phyloP scores from a whole-genome alignment of 2,797 vertebrate genomes.

The Eospalax fontanierii region DNA sequence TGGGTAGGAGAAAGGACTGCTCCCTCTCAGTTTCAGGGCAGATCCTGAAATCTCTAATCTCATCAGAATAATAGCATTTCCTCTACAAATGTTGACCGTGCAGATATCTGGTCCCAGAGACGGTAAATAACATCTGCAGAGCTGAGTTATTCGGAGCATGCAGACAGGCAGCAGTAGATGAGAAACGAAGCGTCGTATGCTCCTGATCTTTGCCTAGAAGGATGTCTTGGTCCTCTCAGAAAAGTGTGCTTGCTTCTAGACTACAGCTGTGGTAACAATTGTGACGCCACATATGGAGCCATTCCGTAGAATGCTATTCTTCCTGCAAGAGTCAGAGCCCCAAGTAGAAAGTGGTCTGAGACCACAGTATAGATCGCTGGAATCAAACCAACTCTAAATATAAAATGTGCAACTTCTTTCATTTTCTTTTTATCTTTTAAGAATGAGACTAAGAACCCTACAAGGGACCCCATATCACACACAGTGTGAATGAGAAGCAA shows the following conservation, averaged over 20 bases:
- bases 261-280: not conserved
- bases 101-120: not conserved
- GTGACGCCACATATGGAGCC: not conserved
- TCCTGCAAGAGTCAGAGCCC: not conserved
- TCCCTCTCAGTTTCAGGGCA: not conserved
- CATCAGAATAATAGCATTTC: not conserved
- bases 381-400: not conserved
- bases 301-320: not conserved
- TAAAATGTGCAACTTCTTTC: not conserved
- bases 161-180: not conserved
- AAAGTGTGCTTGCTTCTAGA: too few relatives aligned
- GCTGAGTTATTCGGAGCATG: not conserved
- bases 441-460: too few relatives aligned
- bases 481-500: too few relatives aligned
- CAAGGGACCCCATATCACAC: too few relatives aligned
- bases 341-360: not conserved
- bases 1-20: not conserved
- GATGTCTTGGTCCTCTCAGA: not conserved
- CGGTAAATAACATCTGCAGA: not conserved
- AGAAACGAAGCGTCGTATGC: not conserved
- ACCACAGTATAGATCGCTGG: not conserved
- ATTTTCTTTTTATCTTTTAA: too few relatives aligned
- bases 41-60: not conserved
- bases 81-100: not conserved
- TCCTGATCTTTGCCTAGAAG: not conserved